Evolutionary conservation across 2,113 vertebrate genomes (phyloP), one percentile per base, ranked within the genome.

Genomic region (Paralichthys olivaceus): DNA sequence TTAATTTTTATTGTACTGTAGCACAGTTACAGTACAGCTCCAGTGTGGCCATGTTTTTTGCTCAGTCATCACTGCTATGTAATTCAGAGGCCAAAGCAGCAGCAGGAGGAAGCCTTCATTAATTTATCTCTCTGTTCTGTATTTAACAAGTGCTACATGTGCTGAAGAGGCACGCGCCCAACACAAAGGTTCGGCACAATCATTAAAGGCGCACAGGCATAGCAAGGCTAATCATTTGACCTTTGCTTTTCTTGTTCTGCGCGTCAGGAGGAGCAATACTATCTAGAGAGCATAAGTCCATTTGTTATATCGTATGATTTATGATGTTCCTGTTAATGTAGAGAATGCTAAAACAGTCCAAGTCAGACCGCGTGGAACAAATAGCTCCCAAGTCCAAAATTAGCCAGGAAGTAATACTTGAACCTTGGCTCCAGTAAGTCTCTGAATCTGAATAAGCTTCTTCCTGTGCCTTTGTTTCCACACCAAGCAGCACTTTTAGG

Each of bases 281-380:
- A 91, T 90, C 86, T 92, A 81, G 81, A 75, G 70, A 84, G 75
- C 73, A 85, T 83, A 87, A 89, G 84, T 91, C 86, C 91, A 92
- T 93, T 93, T 91, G 86, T 93, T 93, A 92, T 92, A 84, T 67
- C 43, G 23, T 79, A 83, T 93, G 92, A 94, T 94, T 93, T 93
- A 94, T 91, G 91, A 89, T 80, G 78, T 76, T 76, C 49, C 54
- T 20, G 56, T 77, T 93, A 93, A 92, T 92, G 90, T 90, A 80
- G 68, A 84, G 83, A 91, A 90, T 85, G 83, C 89, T 90, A 89
- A 93, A 88, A 86, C 83, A 84, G 86, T 84, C 79, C 76, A 83
- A 89, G 78, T 83, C 78, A 84, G 88, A 89, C 85, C 72, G 85
- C 59, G 60, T 54, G 80, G 89, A 90, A 90, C 80, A 92, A 91